Evolutionary conservation across 2,797 vertebrate species (phyloP).

Genomic region (Oreochromis mossambicus): DNA sequence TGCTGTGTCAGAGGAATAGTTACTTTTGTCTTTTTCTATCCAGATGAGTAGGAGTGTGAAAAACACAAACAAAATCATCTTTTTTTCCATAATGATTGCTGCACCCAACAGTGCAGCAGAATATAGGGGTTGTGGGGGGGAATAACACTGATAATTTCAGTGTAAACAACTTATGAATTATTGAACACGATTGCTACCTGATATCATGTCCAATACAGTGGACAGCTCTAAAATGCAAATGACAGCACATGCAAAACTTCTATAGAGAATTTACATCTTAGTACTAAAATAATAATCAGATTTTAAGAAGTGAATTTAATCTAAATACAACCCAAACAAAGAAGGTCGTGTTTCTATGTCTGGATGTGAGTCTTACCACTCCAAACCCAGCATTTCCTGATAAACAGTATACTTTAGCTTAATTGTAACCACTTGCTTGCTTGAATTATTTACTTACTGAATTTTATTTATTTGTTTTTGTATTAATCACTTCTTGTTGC

Average conservation of each 20-base stretch:
- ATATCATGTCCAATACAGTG: not conserved
- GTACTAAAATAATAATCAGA: not conserved
- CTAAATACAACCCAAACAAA: not conserved
- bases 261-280: not conserved
- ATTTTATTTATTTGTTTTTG: not conserved
- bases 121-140: not conserved
- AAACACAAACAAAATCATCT: not conserved
- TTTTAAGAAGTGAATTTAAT: not conserved
- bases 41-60: not conserved
- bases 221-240: not conserved
- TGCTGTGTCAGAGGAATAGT: not conserved
- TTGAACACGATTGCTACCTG: not conserved
- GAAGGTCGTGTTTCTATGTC: not conserved
- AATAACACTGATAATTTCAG: not conserved
- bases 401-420: not conserved
- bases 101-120: not conserved
- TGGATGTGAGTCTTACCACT: not conserved
- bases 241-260: not conserved
- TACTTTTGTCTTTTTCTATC: not conserved
- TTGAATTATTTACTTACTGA: not conserved
- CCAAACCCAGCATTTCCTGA: not conserved
- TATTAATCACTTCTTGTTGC: not conserved
- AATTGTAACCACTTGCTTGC: not conserved
- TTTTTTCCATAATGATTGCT: not conserved
- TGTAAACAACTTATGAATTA: not conserved